Conservation (phyloP, 2,113 vertebrate species). For the Okapia johnstoni region DNA sequence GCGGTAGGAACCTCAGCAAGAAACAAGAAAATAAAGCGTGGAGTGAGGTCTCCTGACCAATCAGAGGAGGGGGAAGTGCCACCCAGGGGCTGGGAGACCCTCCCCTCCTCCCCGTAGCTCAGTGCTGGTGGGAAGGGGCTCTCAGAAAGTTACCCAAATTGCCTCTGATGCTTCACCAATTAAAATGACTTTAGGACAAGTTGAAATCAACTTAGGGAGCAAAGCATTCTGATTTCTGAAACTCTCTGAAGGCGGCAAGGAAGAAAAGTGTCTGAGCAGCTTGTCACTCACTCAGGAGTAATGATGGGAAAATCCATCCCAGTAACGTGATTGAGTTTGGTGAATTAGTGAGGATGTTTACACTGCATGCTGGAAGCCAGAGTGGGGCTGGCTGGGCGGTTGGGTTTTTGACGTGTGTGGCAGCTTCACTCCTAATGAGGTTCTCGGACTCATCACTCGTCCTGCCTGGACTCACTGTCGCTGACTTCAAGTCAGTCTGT, state of each 20-base stretch:
- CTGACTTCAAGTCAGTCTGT: slow-evolving; percentile 30
- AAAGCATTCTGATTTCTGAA: slow-evolving; percentile 65
- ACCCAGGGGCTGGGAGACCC: neutral
- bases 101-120: neutral
- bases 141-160: slow-evolving; percentile 73
- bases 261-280: slow-evolving; percentile 61
- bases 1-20: slow-evolving; percentile 64
- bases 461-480: slow-evolving; percentile 21
- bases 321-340: slow-evolving; percentile 66
- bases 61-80: slow-evolving; percentile 34
- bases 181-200: slow-evolving; percentile 78
- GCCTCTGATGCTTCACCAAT: slow-evolving; percentile 74
- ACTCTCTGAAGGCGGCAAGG: slow-evolving; percentile 44
- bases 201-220: slow-evolving; percentile 72
- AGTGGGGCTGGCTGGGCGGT: neutral
- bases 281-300: slow-evolving; percentile 75
- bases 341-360: slow-evolving; percentile 74
- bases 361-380: neutral
- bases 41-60: slow-evolving; percentile 38
- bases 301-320: slow-evolving; percentile 77
- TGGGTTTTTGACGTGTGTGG: slow-evolving; percentile 48
- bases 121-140: slow-evolving; percentile 40
- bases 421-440: slow-evolving; percentile 74
- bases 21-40: slow-evolving; percentile 47
- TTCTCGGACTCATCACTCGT: slow-evolving; percentile 38